Evolutionary conservation across 2,797 vertebrate species (phyloP).

Genomic region (Platalea minor): DNA sequence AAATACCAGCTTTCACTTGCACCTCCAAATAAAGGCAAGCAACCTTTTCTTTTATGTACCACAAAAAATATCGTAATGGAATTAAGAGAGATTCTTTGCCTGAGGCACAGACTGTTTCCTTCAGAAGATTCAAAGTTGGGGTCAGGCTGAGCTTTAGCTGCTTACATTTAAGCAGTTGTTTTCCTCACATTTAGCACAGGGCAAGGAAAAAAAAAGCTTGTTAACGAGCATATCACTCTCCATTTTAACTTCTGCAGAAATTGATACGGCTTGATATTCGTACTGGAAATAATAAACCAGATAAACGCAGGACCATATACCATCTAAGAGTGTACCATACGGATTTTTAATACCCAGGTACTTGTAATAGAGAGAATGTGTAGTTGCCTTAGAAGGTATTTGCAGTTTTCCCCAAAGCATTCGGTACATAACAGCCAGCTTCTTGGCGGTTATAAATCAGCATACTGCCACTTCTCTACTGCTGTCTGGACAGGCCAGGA

Average conservation of each 20-base stretch:
- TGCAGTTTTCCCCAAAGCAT: neutral
- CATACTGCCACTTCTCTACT: neutral
- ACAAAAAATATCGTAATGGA: neutral
- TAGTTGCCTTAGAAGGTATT: neutral
- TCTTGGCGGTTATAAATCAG: neutral
- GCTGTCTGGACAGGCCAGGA: neutral
- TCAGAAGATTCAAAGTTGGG: neutral
- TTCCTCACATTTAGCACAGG: neutral
- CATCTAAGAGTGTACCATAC: neutral
- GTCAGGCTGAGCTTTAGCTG: neutral
- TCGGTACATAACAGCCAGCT: neutral
- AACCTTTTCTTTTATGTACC: neutral
- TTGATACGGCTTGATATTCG: neutral
- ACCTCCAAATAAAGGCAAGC: constrained; percentile 3
- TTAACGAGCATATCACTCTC: neutral
- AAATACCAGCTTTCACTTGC: neutral
- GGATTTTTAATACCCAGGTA: neutral
- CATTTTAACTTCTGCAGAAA: neutral
- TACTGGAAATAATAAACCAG: neutral
- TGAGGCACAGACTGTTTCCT: neutral
- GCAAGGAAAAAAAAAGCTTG: neutral
- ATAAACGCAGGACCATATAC: neutral
- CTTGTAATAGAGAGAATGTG: neutral
- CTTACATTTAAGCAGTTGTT: neutral
- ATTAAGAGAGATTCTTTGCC: neutral